phyloP scores from a whole-genome alignment of 2,888 invertebrate species.

The Yponomeuta plumbellus region DNA sequence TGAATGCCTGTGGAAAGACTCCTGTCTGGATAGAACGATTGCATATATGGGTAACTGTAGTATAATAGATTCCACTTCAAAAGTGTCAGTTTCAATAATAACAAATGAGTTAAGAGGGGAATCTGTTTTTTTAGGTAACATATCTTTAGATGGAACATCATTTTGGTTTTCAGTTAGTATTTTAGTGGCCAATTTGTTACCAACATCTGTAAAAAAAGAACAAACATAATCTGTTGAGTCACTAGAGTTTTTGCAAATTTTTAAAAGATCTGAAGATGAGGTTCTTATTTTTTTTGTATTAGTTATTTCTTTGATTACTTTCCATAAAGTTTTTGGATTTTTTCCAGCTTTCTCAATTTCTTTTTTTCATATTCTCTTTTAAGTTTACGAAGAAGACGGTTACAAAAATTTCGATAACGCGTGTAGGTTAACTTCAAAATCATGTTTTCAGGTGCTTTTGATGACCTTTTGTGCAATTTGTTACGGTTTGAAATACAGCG shows the following conservation, averaged over 20 bases:
- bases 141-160: not conserved
- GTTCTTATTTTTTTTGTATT: not conserved
- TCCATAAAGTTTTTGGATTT: slow-evolving; percentile 13
- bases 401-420: slow-evolving; percentile 15
- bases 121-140: not conserved
- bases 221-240: not conserved
- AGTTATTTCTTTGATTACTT: slow-evolving; percentile 11
- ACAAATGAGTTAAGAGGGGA: not conserved
- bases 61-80: slow-evolving; percentile 4
- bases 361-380: slow-evolving; percentile 6
- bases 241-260: not conserved
- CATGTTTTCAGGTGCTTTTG: slow-evolving; percentile 10
- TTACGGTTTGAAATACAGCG: too few relatives aligned
- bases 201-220: slow-evolving; percentile 5
- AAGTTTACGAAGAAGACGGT: slow-evolving; percentile 12
- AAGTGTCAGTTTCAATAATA: not conserved
- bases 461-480: not conserved
- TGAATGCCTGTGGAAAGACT: slow-evolving; percentile 12
- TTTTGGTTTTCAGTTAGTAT: not conserved
- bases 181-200: slow-evolving; percentile 9
- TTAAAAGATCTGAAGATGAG: not conserved
- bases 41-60: not conserved
- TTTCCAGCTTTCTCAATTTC: slow-evolving; percentile 11
- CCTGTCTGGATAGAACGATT: slow-evolving; percentile 10
- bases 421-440: slow-evolving; percentile 4